Evolutionary conservation across 2,888 invertebrate species (phyloP).

Genomic region (Stegophylla sp.): DNA sequence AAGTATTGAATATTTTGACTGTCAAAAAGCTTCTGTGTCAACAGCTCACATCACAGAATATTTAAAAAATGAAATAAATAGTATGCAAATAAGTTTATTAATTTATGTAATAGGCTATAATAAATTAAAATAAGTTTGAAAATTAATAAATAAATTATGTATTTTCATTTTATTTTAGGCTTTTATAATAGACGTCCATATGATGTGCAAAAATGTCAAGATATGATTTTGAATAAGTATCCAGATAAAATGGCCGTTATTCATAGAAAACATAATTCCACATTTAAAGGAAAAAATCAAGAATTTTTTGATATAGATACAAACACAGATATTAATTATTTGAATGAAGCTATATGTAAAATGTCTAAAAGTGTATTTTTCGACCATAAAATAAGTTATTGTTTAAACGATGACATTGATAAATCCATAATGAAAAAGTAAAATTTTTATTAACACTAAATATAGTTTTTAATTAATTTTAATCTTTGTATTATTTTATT

Average conservation of each 20-base stretch:
- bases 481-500: neutral
- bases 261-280: constrained; percentile 16
- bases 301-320: neutral
- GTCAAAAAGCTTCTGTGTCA: constrained; percentile 32
- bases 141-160: too few species aligned
- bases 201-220: constrained; percentile 33
- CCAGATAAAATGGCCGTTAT: constrained; percentile 25
- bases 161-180: neutral
- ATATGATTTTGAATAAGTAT: constrained; percentile 22
- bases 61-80: constrained; percentile 28
- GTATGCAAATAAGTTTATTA: constrained; percentile 8
- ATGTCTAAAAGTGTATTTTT: constrained; percentile 46
- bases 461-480: neutral
- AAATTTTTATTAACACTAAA: neutral
- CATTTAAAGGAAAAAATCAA: constrained; percentile 11
- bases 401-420: constrained; percentile 18
- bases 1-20: constrained; percentile 51
- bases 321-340: constrained; percentile 9
- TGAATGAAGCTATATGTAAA: constrained; percentile 40
- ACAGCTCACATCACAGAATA: constrained; percentile 19
- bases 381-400: constrained; percentile 23
- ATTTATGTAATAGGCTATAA: neutral
- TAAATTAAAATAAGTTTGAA: too few species aligned
- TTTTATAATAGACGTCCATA: constrained; percentile 35
- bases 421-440: constrained; percentile 38